Conservation (phyloP, 1,140 invertebrate genomes). For the Muscidifurax raptorellus region DNA sequence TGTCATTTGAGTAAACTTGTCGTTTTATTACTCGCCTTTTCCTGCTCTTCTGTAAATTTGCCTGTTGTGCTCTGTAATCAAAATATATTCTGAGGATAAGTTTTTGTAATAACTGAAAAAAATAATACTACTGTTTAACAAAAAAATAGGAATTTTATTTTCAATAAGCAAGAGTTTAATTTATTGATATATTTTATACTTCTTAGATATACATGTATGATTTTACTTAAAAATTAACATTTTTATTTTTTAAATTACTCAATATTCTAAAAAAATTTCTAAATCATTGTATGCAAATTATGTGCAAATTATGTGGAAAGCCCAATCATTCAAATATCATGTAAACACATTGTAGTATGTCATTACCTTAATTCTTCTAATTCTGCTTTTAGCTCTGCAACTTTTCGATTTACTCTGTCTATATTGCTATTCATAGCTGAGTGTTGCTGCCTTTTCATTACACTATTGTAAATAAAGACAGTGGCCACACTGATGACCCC, state of each 20-base stretch:
- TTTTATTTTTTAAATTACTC: too few species aligned
- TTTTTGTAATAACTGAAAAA: constrained; percentile 18
- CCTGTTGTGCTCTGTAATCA: constrained; percentile 59
- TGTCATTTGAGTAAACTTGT: constrained; percentile 60
- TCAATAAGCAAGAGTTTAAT: neutral
- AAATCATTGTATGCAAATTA: too few species aligned
- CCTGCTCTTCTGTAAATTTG: constrained; percentile 60
- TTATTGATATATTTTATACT: neutral
- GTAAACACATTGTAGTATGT: neutral
- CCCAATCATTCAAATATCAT: neutral
- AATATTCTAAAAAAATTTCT: too few species aligned
- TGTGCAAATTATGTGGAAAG: neutral
- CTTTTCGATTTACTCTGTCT: constrained; percentile 64
- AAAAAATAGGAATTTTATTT: neutral
- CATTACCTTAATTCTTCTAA: constrained; percentile 64
- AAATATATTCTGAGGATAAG: neutral
- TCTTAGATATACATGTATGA: too few species aligned
- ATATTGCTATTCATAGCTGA: constrained; percentile 71
- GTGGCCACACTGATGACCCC: constrained; percentile 80
- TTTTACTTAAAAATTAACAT: too few species aligned
- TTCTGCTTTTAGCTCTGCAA: constrained; percentile 66
- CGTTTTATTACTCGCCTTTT: constrained; percentile 57
- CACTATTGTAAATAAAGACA: constrained; percentile 79
- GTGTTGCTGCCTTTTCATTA: constrained; percentile 77
- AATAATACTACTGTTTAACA: neutral